Conservation (phyloP, 2,797 vertebrate species). For the Huso huso region DNA sequence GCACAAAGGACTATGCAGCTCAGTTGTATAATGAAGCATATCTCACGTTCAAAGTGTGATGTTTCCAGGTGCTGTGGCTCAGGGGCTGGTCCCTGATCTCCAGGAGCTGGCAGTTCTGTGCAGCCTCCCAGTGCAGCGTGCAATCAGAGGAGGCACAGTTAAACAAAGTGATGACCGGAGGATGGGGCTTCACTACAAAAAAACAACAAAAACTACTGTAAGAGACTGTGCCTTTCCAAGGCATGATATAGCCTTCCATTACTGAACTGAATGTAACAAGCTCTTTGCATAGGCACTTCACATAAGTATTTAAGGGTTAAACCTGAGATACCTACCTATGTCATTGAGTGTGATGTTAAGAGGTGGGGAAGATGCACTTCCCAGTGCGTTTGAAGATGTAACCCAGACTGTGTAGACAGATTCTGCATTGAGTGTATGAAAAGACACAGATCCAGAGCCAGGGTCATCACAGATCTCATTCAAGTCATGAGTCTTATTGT, state of each 20-base stretch:
- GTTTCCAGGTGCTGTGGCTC: conserved; percentile 5
- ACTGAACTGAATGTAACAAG: not conserved
- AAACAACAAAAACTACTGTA: conserved; percentile 11
- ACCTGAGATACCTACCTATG: conserved; percentile 53
- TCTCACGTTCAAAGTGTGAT: conserved; percentile 4
- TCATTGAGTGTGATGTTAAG: conserved; percentile 51
- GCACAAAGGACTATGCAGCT: not conserved
- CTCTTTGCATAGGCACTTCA: not conserved
- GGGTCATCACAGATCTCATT: not conserved
- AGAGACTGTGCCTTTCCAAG: not conserved
- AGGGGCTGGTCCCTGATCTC: conserved; percentile 53
- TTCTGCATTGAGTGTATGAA: conserved; percentile 26
- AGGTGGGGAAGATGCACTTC: conserved; percentile 41
- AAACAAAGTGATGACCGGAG: conserved; percentile 46
- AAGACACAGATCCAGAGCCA: conserved; percentile 15
- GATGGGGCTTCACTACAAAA: conserved; percentile 61
- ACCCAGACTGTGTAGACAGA: conserved; percentile 45
- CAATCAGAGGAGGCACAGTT: conserved; percentile 51
- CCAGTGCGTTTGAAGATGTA: conserved; percentile 42
- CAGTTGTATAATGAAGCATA: not conserved
- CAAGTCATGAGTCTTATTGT: not conserved
- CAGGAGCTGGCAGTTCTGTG: conserved; percentile 28
- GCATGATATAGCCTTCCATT: not conserved
- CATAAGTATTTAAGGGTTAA: not conserved
- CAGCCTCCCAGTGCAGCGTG: conserved; percentile 36